phyloP scores from a whole-genome alignment of 2,888 invertebrate species.

The Ethmia dodecea region DNA sequence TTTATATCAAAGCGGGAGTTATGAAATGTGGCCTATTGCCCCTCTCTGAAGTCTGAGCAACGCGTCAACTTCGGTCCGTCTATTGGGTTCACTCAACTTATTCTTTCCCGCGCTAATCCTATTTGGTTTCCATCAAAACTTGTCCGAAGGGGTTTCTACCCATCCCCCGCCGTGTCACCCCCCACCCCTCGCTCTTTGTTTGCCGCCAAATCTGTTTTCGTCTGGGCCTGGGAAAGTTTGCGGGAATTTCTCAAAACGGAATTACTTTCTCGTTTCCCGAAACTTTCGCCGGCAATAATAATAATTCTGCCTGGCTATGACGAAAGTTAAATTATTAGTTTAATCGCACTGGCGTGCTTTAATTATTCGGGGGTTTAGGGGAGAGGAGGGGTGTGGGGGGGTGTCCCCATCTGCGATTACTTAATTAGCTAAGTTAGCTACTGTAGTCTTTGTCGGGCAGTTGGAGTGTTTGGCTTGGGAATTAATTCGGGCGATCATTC shows the following conservation, averaged over 20 bases:
- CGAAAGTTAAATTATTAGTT: constrained; percentile 75
- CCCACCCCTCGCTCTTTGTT: constrained; percentile 44
- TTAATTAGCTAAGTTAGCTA: constrained; percentile 37
- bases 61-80: constrained; percentile 32
- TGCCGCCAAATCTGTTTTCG: constrained; percentile 71
- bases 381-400: constrained; percentile 11
- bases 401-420: constrained; percentile 19
- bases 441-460: constrained; percentile 28
- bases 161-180: constrained; percentile 18
- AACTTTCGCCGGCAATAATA: constrained; percentile 67
- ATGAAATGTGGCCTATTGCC: no score
- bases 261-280: constrained; percentile 70
- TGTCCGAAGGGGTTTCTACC: constrained; percentile 54
- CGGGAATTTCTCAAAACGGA: constrained; percentile 59
- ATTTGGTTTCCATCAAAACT: constrained; percentile 75
- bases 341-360: constrained; percentile 65
- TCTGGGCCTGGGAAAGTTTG: constrained; percentile 58
- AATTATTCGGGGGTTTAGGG: constrained; percentile 46
- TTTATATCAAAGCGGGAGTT: no score
- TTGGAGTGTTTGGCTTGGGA: constrained; percentile 45
- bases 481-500: constrained; percentile 45
- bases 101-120: constrained; percentile 69
- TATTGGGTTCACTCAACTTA: constrained; percentile 54
- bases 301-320: constrained; percentile 69
- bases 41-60: no score